Evolutionary conservation across 1,140 invertebrate genomes (phyloP).

Genomic region (Bombus waltoni): DNA sequence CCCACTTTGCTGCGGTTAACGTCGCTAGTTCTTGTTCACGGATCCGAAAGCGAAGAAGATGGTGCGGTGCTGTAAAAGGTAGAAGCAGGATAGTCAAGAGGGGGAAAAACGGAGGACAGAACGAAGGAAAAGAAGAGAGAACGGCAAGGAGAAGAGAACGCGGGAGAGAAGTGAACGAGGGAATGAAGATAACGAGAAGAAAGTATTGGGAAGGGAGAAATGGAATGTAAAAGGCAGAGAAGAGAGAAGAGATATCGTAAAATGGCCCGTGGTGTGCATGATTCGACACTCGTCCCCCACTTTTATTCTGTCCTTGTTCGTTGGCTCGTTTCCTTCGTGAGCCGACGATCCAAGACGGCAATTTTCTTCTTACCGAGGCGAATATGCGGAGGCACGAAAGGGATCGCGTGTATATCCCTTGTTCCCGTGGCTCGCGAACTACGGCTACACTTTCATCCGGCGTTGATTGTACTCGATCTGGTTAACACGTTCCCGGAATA

Average conservation of each 20-base stretch:
- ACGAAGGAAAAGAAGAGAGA: not conserved
- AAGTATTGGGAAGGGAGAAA: not conserved
- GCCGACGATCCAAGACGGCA: slow-evolving; percentile 56
- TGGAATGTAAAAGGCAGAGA: not conserved
- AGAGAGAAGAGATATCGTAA: not conserved
- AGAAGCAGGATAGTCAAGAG: not conserved
- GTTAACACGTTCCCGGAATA: slow-evolving; percentile 68
- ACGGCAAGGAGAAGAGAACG: slow-evolving; percentile 9
- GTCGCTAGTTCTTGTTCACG: slow-evolving; percentile 58
- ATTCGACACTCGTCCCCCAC: slow-evolving; percentile 31
- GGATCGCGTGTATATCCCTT: slow-evolving; percentile 60
- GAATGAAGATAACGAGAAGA: not conserved
- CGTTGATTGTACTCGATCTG: slow-evolving; percentile 64
- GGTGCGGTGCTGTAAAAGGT: not conserved
- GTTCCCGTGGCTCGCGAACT: slow-evolving; percentile 48
- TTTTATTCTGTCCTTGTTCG: slow-evolving; percentile 24
- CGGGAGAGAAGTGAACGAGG: not conserved
- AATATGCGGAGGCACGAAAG: slow-evolving; percentile 60
- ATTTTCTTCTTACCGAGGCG: slow-evolving; percentile 68
- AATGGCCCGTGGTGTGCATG: slow-evolving; percentile 35
- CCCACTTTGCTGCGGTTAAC: slow-evolving; percentile 72
- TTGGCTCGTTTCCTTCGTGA: not conserved
- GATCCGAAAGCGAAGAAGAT: not conserved
- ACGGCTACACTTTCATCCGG: slow-evolving; percentile 52
- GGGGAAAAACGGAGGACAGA: not conserved